A percentile compares a stretch with the other conserved stretches of the same genome.
These are phyloP conservation scores for Cryptotis parvus DNA, from an alignment of 2,113 vertebrate species.

Conservation along the genomic window DNA sequence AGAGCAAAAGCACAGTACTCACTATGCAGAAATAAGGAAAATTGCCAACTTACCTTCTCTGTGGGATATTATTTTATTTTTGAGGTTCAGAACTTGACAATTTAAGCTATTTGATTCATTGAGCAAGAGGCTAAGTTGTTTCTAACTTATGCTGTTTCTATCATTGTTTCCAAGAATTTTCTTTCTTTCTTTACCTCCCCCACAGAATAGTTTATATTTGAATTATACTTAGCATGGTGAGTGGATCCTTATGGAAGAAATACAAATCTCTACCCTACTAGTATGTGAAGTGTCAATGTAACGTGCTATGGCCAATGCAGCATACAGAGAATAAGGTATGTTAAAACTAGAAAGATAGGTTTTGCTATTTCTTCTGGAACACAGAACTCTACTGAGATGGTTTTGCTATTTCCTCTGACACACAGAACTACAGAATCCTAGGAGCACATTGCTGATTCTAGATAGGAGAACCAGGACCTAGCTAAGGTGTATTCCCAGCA, in stretches of 20 bases:
- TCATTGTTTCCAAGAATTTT: neutral
- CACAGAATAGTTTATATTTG: neutral
- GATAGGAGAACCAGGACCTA: neutral
- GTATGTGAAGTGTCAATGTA: no score
- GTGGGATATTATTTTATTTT: neutral
- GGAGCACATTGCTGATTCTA: neutral
- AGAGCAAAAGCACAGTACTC: neutral
- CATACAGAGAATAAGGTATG: fast-evolving
- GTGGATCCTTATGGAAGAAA: neutral
- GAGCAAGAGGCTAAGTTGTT: neutral
- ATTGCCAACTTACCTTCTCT: neutral
- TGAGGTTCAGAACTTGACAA: neutral
- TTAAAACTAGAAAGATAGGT: neutral
- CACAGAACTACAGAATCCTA: neutral
- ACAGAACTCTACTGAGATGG: neutral
- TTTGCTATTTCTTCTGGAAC: no score
- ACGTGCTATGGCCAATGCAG: neutral
- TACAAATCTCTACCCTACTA: fast-evolving
- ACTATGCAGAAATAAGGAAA: neutral
- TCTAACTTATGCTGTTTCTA: neutral
- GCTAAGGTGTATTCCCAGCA: fast-evolving
- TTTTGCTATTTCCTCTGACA: neutral
- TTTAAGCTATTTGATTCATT: neutral
- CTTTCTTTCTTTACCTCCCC: fast-evolving
- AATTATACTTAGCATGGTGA: no score